These are phyloP conservation scores for Phyllotis vaccarum DNA, from an alignment of 2,797 vertebrate species.

Conservation along the genomic window DNA sequence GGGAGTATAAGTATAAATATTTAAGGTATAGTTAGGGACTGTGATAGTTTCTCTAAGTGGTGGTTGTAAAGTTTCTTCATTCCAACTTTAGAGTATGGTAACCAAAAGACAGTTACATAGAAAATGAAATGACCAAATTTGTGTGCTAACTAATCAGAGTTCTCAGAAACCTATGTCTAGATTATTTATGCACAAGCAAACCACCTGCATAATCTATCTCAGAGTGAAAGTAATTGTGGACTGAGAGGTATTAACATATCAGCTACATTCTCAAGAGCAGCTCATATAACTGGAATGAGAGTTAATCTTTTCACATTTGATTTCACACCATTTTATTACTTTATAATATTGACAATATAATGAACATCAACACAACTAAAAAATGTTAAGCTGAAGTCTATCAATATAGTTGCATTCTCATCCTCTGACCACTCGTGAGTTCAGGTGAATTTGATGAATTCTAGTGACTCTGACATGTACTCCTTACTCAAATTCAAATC, in stretches of 20 bases:
- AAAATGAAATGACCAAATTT: neutral
- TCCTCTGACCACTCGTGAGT: neutral
- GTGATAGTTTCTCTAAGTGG: neutral
- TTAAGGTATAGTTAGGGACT: neutral
- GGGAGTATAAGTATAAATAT: neutral
- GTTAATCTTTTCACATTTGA: neutral
- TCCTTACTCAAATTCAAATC: neutral
- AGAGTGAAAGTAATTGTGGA: fast-evolving
- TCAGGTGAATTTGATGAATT: neutral
- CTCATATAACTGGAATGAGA: neutral
- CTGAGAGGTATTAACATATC: neutral
- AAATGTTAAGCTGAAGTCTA: neutral
- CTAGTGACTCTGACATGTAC: neutral
- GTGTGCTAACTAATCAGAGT: neutral
- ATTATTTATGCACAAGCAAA: neutral
- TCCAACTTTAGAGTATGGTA: neutral
- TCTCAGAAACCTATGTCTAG: neutral
- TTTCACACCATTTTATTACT: neutral
- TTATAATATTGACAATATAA: neutral
- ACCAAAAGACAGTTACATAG: neutral
- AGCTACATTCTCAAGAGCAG: neutral
- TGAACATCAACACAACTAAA: neutral
- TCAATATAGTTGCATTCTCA: neutral
- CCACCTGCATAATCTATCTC: neutral
- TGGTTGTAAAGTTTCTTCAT: neutral